A percentile compares a stretch with the other conserved stretches of the same genome.
These are phyloP conservation scores for Edolisoma coerulescens DNA, from an alignment of 2,113 vertebrate species.

Conservation along the genomic window DNA sequence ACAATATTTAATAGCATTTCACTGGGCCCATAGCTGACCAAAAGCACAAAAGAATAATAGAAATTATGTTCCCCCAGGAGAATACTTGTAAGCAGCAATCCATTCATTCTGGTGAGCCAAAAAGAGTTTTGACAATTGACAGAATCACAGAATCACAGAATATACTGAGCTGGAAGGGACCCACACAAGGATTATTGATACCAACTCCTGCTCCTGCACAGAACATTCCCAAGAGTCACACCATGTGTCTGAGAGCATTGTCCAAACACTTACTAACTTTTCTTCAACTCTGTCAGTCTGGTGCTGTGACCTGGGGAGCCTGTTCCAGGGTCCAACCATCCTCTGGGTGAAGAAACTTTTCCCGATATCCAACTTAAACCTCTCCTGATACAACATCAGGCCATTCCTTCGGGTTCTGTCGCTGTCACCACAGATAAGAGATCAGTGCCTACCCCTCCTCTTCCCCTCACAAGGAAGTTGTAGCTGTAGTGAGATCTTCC, in stretches of 20 bases:
- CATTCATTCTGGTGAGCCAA: background rate
- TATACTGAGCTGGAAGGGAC: background rate
- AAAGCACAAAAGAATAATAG: background rate
- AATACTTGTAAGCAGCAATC: background rate
- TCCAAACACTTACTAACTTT: background rate
- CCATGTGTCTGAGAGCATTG: background rate
- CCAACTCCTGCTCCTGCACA: background rate
- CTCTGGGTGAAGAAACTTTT: background rate
- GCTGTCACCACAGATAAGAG: background rate
- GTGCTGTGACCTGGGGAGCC: background rate
- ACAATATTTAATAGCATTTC: background rate
- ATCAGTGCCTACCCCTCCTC: background rate
- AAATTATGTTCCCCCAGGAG: background rate
- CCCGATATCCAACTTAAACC: background rate
- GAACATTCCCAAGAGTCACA: background rate
- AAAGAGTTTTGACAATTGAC: background rate
- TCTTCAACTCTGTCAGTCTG: background rate
- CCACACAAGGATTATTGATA: background rate
- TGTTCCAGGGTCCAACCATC: background rate
- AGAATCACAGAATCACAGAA: background rate
- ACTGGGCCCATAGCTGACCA: background rate
- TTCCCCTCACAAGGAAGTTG: rapidly evolving
- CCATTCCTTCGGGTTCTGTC: rapidly evolving
- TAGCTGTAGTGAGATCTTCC: background rate
- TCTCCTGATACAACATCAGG: background rate